A percentile compares a stretch with the other conserved stretches of the same genome.
phyloP scores from a whole-genome alignment of 2,888 invertebrate species.

The Cheilosia soror region DNA sequence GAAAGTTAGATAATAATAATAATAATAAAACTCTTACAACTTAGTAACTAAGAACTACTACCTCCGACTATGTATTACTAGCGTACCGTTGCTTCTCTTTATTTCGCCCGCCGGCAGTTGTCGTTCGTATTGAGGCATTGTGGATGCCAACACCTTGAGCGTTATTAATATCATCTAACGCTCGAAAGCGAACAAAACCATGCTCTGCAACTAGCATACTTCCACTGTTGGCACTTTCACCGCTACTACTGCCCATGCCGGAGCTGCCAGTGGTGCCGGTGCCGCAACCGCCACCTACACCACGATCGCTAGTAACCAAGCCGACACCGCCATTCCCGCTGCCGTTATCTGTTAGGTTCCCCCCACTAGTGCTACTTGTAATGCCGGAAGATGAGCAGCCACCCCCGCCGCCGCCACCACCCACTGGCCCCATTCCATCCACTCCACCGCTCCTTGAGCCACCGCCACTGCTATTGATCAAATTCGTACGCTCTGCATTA shows the following conservation, averaged over 20 bases:
- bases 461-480: conserved; percentile 78
- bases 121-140: conserved; percentile 78
- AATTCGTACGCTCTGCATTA: conserved; percentile 81
- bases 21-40: conserved; percentile 29
- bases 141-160: conserved; percentile 78
- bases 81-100: conserved; percentile 76
- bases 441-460: conserved; percentile 61
- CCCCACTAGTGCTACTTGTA: conserved; percentile 74
- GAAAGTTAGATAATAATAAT: conserved; percentile 5
- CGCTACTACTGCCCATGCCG: conserved; percentile 83
- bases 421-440: conserved; percentile 58
- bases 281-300: conserved; percentile 57
- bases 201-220: conserved; percentile 96
- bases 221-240: conserved; percentile 85
- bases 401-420: conserved; percentile 54
- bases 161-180: conserved; percentile 85
- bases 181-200: conserved; percentile 93
- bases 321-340: conserved; percentile 60
- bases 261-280: conserved; percentile 71
- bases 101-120: conserved; percentile 62
- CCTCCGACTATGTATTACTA: conserved; percentile 77
- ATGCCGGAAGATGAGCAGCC: conserved; percentile 72
- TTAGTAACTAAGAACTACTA: conserved; percentile 67
- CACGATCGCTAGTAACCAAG: conserved; percentile 76
- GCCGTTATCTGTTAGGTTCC: conserved; percentile 73